phyloP scores from a whole-genome alignment of 2,888 invertebrate genomes.

The Lithophane ornitopus region DNA sequence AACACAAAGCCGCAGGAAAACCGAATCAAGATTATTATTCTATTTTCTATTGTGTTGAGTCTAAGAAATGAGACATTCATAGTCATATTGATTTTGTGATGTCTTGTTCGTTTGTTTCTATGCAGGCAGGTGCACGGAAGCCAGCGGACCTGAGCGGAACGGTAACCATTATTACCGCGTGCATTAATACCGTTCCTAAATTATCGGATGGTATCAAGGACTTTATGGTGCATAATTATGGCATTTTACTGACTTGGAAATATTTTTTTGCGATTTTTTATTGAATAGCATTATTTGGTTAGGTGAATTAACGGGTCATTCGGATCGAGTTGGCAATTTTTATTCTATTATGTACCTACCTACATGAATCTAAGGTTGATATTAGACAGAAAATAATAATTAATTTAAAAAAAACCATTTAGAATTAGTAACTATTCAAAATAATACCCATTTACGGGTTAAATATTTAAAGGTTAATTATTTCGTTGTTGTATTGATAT shows the following conservation, averaged over 20 bases:
- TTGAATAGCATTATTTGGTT: not conserved
- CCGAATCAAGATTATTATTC: constrained; percentile 9
- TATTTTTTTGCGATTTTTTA: not conserved
- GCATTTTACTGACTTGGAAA: not conserved
- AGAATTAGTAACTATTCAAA: not conserved
- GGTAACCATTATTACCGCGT: constrained; percentile 16
- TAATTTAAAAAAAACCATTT: not conserved
- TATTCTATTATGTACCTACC: not conserved
- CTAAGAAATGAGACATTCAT: not conserved
- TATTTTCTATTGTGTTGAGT: not conserved
- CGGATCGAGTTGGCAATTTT: not conserved
- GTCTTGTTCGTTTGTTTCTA: constrained; percentile 11
- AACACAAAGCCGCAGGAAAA: not conserved
- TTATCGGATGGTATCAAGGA: constrained; percentile 12
- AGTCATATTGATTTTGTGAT: constrained; percentile 9
- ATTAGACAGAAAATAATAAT: not conserved
- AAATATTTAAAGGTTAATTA: not conserved
- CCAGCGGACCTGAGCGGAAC: constrained; percentile 25
- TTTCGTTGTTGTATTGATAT: constrained; percentile 3
- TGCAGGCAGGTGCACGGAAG: constrained; percentile 29
- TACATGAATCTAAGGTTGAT: not conserved
- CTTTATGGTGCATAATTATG: too few relatives aligned
- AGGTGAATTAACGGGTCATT: not conserved
- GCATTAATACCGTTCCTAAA: constrained; percentile 12
- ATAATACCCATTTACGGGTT: not conserved